Evolutionary conservation across 1,140 invertebrate species (phyloP).

Genomic region (Ruditapes philippinarum): DNA sequence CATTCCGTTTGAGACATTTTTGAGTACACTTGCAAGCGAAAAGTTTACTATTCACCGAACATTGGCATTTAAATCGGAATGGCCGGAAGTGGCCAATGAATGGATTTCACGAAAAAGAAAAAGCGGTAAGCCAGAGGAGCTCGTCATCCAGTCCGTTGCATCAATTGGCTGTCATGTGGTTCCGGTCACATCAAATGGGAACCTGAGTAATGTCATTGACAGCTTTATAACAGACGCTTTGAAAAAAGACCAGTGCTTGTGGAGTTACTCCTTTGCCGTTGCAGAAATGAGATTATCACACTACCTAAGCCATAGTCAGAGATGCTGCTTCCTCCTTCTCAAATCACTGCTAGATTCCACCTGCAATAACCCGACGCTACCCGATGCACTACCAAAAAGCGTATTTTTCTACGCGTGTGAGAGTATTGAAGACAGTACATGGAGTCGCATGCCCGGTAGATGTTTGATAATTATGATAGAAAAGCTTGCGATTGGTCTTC

Average conservation of each 20-base stretch:
- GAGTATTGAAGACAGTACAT: neutral
- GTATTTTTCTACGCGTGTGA: slow-evolving; percentile 45
- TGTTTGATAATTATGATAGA: slow-evolving; percentile 6
- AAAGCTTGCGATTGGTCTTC: neutral
- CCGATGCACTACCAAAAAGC: neutral
- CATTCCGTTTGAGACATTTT: no score
- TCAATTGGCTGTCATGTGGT: no score
- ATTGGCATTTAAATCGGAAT: no score
- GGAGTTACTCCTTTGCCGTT: slow-evolving; percentile 20
- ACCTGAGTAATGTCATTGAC: no score
- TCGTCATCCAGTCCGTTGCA: no score
- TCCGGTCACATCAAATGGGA: no score
- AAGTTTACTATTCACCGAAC: no score
- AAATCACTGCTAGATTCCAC: neutral
- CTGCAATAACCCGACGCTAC: neutral
- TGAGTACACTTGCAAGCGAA: no score
- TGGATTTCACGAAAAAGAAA: no score
- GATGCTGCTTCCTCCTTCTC: neutral
- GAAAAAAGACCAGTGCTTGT: neutral
- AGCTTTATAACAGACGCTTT: no score
- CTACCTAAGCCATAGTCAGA: neutral
- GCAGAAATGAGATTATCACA: neutral
- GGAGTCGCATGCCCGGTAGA: neutral
- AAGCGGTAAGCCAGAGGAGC: no score
- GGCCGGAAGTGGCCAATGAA: no score